A percentile compares a stretch with the other conserved stretches of the same genome.
Conservation (phyloP, 64 coral and sea anemone genomes). For the Actinia equina region DNA sequence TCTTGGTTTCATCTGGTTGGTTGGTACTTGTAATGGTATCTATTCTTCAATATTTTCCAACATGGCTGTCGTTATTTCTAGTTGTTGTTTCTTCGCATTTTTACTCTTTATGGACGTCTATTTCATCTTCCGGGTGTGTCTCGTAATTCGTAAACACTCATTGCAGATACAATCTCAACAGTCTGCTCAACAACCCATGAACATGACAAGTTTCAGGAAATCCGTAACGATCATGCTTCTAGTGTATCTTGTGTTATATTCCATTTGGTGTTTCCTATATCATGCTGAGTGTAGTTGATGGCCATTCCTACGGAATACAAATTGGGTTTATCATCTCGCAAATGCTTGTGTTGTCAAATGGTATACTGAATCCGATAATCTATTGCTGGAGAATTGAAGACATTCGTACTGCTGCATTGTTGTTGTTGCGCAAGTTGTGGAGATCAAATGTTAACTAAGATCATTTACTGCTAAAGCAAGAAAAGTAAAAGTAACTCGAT, state of each 20-base stretch:
- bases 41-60: neutral
- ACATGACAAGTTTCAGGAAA: neutral
- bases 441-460: neutral
- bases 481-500: neutral
- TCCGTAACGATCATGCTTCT: no score
- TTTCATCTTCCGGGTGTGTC: neutral
- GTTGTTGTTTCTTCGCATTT: neutral
- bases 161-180: slow-evolving; percentile 8
- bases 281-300: neutral
- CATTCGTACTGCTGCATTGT: neutral
- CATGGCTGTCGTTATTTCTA: neutral
- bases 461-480: neutral
- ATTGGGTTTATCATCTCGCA: neutral
- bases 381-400: slow-evolving; percentile 9
- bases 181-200: neutral
- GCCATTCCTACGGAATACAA: neutral
- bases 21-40: no score
- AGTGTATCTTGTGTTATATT: no score
- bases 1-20: no score
- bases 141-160: neutral
- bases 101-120: neutral
- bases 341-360: neutral
- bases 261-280: no score
- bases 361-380: neutral
- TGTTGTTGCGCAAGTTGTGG: neutral